A percentile compares a stretch with the other conserved stretches of the same genome.
These are phyloP conservation scores for Drosophila subsilvestris DNA, from an alignment of 2,888 invertebrate genomes.

Conservation along the genomic window DNA sequence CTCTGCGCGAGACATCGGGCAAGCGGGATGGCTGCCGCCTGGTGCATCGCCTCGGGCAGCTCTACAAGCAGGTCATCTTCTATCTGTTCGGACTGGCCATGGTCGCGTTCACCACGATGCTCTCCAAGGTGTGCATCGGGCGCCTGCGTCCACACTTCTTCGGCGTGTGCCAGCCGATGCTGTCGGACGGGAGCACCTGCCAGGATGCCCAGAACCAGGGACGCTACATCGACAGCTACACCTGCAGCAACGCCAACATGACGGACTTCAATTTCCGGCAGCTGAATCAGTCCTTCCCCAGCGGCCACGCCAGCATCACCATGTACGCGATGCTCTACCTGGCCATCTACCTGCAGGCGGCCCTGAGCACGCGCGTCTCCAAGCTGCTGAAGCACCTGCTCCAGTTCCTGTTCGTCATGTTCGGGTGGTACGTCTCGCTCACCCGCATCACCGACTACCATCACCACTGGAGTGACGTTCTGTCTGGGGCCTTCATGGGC, in stretches of 20 bases:
- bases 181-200: conserved; percentile 86
- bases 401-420: conserved; percentile 85
- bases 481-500: conserved; percentile 72
- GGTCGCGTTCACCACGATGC: conserved; percentile 68
- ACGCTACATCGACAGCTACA: conserved; percentile 90
- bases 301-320: conserved; percentile 95
- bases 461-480: conserved; percentile 81
- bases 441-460: conserved; percentile 76
- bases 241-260: conserved; percentile 86
- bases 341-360: conserved; percentile 94
- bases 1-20: conserved; percentile 16
- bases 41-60: conserved; percentile 65
- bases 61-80: conserved; percentile 75
- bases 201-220: conserved; percentile 86
- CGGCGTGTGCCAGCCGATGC: conserved; percentile 90
- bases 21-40: conserved; percentile 54
- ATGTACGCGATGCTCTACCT: conserved; percentile 94
- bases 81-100: conserved; percentile 77
- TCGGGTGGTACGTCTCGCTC: conserved; percentile 80
- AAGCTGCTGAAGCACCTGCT: conserved; percentile 92
- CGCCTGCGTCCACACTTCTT: conserved; percentile 80
- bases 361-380: conserved; percentile 91
- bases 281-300: conserved; percentile 94
- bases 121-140: conserved; percentile 73
- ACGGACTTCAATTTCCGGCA: conserved; percentile 87